phyloP scores from a whole-genome alignment of 1,140 invertebrate species.

The Drosophila pachea region DNA sequence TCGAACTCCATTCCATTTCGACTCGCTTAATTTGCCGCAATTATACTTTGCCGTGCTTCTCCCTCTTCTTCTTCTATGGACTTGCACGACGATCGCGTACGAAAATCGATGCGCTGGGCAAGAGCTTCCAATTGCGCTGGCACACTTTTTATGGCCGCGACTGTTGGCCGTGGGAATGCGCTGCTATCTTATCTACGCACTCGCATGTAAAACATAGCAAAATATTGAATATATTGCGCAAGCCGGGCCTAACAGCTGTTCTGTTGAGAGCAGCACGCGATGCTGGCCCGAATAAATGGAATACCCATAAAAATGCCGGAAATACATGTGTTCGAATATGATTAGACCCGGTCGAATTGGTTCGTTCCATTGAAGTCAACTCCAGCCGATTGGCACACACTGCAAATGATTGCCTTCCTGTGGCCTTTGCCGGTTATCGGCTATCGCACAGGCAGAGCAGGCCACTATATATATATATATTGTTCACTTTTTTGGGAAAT shows the following conservation, averaged over 20 bases:
- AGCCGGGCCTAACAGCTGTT: neutral
- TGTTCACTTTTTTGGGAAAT: neutral
- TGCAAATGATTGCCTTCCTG: conserved; percentile 13
- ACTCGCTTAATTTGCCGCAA: conserved; percentile 45
- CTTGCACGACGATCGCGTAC: no score
- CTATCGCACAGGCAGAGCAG: neutral
- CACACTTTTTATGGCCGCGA: no score
- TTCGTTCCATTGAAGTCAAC: conserved; percentile 17
- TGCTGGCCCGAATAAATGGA: neutral
- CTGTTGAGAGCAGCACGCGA: neutral
- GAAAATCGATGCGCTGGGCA: no score
- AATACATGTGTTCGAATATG: conserved; percentile 1
- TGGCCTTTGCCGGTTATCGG: conserved; percentile 13
- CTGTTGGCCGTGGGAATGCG: no score
- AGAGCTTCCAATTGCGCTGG: no score
- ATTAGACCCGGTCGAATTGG: conserved; percentile 14
- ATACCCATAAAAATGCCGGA: neutral
- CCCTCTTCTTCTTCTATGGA: neutral
- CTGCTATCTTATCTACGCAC: no score
- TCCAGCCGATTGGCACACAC: conserved; percentile 7
- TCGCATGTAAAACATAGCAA: no score
- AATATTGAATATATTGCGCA: no score
- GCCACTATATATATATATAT: neutral
- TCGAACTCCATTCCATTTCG: conserved; percentile 25
- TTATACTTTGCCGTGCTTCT: conserved; percentile 50